Percentiles rank a stretch among this genome's conserved stretches.
phyloP scores from a whole-genome alignment of 2,888 invertebrate species.

The Sialis lutaria region DNA sequence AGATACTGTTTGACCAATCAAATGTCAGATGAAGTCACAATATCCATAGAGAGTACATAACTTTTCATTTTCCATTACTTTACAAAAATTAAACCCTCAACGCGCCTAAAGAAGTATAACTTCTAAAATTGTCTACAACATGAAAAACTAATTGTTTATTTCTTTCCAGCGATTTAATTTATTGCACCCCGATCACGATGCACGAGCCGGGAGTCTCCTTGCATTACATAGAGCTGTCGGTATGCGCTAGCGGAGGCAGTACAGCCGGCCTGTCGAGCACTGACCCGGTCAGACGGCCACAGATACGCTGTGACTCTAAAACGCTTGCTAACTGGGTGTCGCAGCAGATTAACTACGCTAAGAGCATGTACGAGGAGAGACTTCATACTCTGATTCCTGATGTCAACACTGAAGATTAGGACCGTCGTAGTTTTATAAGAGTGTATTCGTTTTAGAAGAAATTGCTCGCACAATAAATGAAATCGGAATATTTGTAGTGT shows the following conservation, averaged over 20 bases:
- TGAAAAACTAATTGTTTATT: slow-evolving; percentile 1
- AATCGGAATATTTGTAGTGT: no score
- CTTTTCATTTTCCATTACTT: background rate
- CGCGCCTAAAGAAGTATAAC: no score
- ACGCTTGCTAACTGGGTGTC: slow-evolving; percentile 52
- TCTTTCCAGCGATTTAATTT: slow-evolving; percentile 38
- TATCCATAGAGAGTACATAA: background rate
- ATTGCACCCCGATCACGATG: slow-evolving; percentile 40
- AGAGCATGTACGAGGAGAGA: slow-evolving; percentile 67
- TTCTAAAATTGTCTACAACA: slow-evolving; percentile 1
- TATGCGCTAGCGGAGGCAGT: slow-evolving; percentile 27
- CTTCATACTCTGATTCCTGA: slow-evolving; percentile 44
- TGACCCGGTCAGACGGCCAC: slow-evolving; percentile 45
- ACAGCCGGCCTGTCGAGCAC: slow-evolving; percentile 25
- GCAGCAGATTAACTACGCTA: slow-evolving; percentile 77
- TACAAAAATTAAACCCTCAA: background rate
- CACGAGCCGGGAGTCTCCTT: slow-evolving; percentile 29
- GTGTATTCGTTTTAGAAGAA: no score
- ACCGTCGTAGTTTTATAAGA: background rate
- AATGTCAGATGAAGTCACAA: no score
- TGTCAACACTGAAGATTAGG: slow-evolving; percentile 6
- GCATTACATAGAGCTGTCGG: slow-evolving; percentile 54
- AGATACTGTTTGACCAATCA: no score
- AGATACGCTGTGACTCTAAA: slow-evolving; percentile 59
- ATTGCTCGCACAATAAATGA: no score